Evolutionary conservation across 2,888 invertebrate species (phyloP).

Genomic region (Lomographa bimaculata): DNA sequence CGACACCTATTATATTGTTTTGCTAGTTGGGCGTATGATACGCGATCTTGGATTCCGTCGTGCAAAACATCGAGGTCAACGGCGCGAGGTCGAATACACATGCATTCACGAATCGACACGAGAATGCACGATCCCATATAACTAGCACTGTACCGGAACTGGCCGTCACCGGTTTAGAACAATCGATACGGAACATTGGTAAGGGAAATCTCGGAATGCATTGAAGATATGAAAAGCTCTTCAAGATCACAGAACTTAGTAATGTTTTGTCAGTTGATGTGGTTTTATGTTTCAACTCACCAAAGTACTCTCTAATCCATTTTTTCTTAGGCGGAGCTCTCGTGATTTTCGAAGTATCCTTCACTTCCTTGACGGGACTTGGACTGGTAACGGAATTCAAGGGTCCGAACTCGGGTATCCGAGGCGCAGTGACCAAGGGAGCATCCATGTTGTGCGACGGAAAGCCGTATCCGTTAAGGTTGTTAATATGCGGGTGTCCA

Average conservation of each 20-base stretch:
- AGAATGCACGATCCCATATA: constrained; percentile 10
- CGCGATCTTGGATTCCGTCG: constrained; percentile 48
- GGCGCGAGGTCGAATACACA: constrained; percentile 42
- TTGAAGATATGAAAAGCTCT: constrained; percentile 1
- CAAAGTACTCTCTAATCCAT: constrained; percentile 88
- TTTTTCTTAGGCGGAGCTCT: constrained; percentile 88
- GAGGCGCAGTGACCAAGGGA: constrained; percentile 47
- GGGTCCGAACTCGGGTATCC: constrained; percentile 47
- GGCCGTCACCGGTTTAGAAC: constrained; percentile 1
- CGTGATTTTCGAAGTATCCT: constrained; percentile 52
- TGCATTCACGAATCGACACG: constrained; percentile 43
- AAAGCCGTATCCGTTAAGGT: constrained; percentile 46
- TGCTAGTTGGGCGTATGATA: constrained; percentile 37
- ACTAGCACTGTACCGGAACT: constrained; percentile 7
- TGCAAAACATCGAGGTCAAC: constrained; percentile 58
- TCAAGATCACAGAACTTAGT: too few species aligned
- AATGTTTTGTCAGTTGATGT: too few species aligned
- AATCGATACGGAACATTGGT: not conserved
- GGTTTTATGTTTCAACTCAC: constrained; percentile 74
- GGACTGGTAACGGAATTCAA: constrained; percentile 47
- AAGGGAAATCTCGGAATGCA: not conserved
- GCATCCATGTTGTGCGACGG: constrained; percentile 52
- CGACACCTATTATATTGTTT: constrained; percentile 19
- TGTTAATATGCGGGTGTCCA: constrained; percentile 46
- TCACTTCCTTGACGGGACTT: constrained; percentile 50